Evolutionary conservation across 2,113 vertebrate genomes (phyloP).

Genomic region (Empidonax alnorum): DNA sequence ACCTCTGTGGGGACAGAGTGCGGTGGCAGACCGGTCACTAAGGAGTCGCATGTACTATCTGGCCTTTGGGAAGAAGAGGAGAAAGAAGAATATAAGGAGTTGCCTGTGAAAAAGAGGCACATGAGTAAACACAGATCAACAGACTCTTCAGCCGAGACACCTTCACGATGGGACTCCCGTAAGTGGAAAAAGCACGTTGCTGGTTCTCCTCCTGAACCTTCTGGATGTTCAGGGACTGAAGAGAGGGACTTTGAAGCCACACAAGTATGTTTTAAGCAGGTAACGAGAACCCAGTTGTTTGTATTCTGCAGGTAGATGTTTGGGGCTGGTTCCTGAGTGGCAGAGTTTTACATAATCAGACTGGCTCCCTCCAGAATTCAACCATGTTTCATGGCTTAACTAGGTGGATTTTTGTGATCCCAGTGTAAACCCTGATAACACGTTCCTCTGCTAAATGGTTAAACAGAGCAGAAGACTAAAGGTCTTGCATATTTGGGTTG

Average conservation of each 20-base stretch:
- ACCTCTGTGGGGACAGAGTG: background rate
- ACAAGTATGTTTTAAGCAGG: background rate
- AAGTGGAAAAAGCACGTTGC: background rate
- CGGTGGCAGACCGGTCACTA: background rate
- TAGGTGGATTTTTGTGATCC: background rate
- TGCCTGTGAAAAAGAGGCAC: background rate
- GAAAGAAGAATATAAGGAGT: background rate
- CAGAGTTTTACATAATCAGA: background rate
- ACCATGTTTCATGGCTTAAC: background rate
- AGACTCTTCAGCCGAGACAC: background rate
- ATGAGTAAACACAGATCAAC: background rate
- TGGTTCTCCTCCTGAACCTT: background rate
- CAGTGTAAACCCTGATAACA: background rate
- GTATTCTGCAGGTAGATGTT: background rate
- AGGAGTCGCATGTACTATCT: background rate
- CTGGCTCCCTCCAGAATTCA: background rate
- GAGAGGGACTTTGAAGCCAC: background rate
- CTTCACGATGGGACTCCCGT: background rate
- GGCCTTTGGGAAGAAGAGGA: conserved; percentile 31
- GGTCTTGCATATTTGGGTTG: background rate
- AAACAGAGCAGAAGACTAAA: background rate
- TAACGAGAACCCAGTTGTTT: background rate
- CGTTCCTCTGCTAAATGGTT: background rate
- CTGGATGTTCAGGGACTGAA: background rate
- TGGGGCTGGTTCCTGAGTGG: background rate